Conservation (phyloP, 2,797 vertebrate genomes). For the Oceanodroma leucorhoa region DNA sequence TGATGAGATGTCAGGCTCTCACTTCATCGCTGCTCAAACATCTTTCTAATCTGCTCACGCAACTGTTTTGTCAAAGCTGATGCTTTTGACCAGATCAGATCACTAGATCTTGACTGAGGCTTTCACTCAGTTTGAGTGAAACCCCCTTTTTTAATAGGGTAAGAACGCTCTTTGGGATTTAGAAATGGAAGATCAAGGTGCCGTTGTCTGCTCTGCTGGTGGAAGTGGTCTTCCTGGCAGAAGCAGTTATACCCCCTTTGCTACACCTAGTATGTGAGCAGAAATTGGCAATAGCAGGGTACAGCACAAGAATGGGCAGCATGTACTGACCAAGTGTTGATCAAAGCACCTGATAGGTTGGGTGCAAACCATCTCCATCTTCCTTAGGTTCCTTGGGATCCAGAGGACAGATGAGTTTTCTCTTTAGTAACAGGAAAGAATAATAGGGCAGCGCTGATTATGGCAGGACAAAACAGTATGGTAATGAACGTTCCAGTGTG, state of each 20-base stretch:
- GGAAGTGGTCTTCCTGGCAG: neutral
- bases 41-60: neutral
- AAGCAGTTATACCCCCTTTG: neutral
- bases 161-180: neutral
- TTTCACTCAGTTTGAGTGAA: neutral
- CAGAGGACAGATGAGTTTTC: neutral
- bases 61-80: neutral
- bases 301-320: neutral
- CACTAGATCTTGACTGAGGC: neutral
- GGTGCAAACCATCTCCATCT: neutral
- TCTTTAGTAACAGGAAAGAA: neutral
- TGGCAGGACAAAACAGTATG: neutral
- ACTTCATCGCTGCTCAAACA: neutral
- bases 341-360: neutral
- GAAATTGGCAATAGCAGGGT: neutral
- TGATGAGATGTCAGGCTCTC: neutral
- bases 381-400: neutral
- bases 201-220: neutral
- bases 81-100: neutral
- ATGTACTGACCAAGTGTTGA: neutral
- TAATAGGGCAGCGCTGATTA: neutral
- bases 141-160: neutral
- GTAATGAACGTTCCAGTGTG: neutral
- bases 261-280: neutral
- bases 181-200: neutral